phyloP scores from a whole-genome alignment of 2,113 vertebrate genomes.

The Odontophorus gujanensis region DNA sequence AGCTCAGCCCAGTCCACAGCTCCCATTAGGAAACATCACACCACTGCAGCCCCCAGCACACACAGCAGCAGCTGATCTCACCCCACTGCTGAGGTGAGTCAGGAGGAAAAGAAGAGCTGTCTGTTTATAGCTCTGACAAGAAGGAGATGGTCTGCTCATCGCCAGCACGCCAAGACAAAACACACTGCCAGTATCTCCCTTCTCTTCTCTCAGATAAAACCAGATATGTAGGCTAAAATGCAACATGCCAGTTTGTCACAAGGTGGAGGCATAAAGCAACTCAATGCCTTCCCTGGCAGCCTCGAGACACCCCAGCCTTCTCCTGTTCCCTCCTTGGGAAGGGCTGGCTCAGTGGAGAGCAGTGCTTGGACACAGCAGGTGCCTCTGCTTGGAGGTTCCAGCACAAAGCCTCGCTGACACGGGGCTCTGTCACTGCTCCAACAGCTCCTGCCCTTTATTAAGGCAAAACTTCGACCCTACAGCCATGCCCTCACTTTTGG shows the following conservation, averaged over 20 bases:
- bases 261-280: constrained; percentile 52
- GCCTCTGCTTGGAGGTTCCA: background rate
- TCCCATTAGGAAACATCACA: rapidly evolving
- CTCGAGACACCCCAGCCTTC: background rate
- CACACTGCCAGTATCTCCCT: background rate
- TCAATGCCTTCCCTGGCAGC: background rate
- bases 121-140: background rate
- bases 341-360: rapidly evolving
- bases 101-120: background rate
- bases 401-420: background rate
- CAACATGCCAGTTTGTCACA: background rate
- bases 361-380: background rate
- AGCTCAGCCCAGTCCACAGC: background rate
- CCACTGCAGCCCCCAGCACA: background rate
- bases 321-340: rapidly evolving
- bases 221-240: background rate
- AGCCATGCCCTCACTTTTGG: background rate
- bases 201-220: rapidly evolving
- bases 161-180: background rate
- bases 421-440: background rate
- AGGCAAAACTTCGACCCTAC: rapidly evolving
- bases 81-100: background rate
- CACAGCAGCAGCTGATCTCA: rapidly evolving
- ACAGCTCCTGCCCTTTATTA: background rate
- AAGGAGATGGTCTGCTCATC: background rate